A percentile compares a stretch with the other conserved stretches of the same genome.
Conservation (phyloP, 1,140 invertebrate species). For the Orussus abietinus region DNA sequence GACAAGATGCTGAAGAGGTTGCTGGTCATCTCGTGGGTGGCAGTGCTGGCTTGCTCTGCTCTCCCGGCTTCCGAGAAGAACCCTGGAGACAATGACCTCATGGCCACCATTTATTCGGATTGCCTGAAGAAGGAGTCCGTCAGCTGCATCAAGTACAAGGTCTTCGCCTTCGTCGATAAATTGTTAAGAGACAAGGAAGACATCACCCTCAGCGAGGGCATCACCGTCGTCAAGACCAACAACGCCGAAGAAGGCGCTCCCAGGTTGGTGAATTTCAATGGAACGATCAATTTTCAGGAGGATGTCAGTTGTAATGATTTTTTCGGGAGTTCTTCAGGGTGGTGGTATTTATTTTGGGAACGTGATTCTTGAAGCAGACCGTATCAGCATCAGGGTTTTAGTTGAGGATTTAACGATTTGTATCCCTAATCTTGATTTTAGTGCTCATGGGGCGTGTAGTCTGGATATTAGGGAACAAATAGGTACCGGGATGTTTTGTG, state of each 20-base stretch:
- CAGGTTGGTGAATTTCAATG: constrained; percentile 54
- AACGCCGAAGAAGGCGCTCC: constrained; percentile 70
- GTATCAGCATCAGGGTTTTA: too few relatives aligned
- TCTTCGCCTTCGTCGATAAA: constrained; percentile 79
- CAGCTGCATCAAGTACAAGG: constrained; percentile 77
- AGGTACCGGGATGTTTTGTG: too few relatives aligned
- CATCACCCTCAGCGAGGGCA: constrained; percentile 73
- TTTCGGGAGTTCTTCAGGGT: too few relatives aligned
- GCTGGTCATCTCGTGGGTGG: constrained; percentile 25
- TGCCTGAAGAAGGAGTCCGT: constrained; percentile 76
- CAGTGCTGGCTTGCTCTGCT: constrained; percentile 54
- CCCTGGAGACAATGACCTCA: constrained; percentile 65
- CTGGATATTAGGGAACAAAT: too few relatives aligned
- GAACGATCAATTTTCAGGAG: neutral
- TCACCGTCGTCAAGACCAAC: constrained; percentile 73
- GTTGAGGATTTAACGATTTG: too few relatives aligned
- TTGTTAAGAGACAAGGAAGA: constrained; percentile 72
- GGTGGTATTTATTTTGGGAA: too few relatives aligned
- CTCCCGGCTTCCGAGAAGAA: constrained; percentile 65
- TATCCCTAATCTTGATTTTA: too few relatives aligned
- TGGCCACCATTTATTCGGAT: constrained; percentile 71
- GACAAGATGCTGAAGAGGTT: constrained; percentile 27
- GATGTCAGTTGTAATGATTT: too few relatives aligned
- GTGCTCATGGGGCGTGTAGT: too few relatives aligned
- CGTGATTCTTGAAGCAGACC: too few relatives aligned